These are phyloP conservation scores for Drosophila ercepeae DNA, from an alignment of 1,140 invertebrate genomes.

Conservation along the genomic window DNA sequence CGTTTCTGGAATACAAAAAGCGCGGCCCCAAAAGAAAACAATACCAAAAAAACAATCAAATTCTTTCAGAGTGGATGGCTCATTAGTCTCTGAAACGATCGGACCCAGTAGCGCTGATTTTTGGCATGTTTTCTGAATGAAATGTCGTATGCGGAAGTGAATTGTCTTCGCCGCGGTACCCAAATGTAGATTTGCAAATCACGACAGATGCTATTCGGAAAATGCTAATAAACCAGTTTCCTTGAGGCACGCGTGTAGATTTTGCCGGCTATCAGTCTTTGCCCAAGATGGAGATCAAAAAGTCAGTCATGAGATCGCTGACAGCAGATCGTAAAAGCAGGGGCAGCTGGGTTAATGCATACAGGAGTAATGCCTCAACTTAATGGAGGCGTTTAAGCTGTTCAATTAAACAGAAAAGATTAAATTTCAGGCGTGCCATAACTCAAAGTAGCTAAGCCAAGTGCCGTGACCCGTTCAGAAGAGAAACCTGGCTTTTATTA, in stretches of 20 bases:
- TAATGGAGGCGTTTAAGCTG: background rate
- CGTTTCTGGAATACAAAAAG: background rate
- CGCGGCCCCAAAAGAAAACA: background rate
- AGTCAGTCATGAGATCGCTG: background rate
- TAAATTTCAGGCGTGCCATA: conserved; percentile 4
- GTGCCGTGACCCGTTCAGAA: conserved; percentile 35
- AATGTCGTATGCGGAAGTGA: conserved; percentile 28
- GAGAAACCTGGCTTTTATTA: conserved; percentile 24
- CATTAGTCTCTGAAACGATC: background rate
- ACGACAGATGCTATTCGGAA: conserved; percentile 11
- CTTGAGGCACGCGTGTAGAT: conserved; percentile 2
- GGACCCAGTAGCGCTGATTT: conserved; percentile 7
- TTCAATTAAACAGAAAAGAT: conserved; percentile 5
- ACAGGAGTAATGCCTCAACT: background rate
- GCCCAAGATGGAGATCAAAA: conserved; percentile 9
- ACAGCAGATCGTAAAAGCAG: background rate
- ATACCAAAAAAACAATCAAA: background rate
- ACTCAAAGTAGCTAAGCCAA: conserved; percentile 7
- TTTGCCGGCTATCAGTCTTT: conserved; percentile 7
- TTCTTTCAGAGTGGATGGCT: background rate
- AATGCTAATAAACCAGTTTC: conserved; percentile 54
- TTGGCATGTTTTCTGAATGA: conserved; percentile 16
- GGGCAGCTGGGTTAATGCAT: background rate
- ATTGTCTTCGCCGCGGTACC: conserved; percentile 6
- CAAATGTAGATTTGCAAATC: conserved; percentile 7